Evolutionary conservation across 2,113 vertebrate genomes (phyloP), one percentile per base, ranked within the genome.

Genomic region (Callionymus lyra): DNA sequence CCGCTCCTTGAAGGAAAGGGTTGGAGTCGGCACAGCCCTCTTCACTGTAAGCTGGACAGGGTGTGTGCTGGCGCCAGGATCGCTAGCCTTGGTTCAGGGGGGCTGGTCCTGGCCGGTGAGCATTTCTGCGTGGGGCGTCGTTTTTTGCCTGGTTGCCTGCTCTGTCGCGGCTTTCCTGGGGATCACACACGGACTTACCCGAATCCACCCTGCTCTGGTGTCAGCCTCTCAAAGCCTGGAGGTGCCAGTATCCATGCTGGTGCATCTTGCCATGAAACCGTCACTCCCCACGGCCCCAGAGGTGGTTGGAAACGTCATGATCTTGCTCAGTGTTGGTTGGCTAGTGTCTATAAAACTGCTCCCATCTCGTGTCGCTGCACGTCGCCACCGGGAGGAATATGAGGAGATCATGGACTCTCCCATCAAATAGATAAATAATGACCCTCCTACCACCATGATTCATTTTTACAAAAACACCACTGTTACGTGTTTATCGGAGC

Each of bases 21-120:
- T 94, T 47, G 91, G 90, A 59, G 90, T 95, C 64, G 91, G 88
- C 77, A 93, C 89, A 0, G 93, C 91, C 2, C 82, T 97, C 9
- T 95, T 97, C 75, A 92, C 90, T 13, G 92, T 95, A 13, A 91
- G 92, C 16, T 97, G 93, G 93, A 95, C 89, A 0, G 89, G 93
- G 59, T 91, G 86, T 2, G 56, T 89, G 31, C 88, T 92, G 68
- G 84, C 92, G 50, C 71, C 82, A 0, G 90, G 85, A 19, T 88
- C 90, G 41, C 82, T 93, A 88, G 89, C 83, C 32, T 46, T 94
- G 33, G 84, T 97, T 65, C 91, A 93, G 68, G 88, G 93, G 31
- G 72, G 74, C 14, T 76, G 70, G 70, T 77, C 72, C 31, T 83
- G 78, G 78, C 93, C 92, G 2, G 81, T 79, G 1, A 79, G 89